Base-by-base conservation (phyloP, 2,797 vertebrate genomes). In the Periparus ater region DNA sequence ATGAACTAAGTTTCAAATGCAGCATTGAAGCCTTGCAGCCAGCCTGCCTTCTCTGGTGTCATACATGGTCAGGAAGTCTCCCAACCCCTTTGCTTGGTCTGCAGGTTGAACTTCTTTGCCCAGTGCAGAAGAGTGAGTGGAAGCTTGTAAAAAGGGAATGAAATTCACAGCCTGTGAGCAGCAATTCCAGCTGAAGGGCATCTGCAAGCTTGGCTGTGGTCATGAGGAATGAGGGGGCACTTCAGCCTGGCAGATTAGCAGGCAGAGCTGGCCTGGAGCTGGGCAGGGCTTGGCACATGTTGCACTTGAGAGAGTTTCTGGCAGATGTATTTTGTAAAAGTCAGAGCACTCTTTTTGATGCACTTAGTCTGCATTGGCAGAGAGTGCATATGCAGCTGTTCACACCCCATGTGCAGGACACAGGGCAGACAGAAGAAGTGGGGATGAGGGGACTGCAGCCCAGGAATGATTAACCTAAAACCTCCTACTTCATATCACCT, bases 241-340 rank as follows among this genome's bases (percentile, higher is more conserved):
- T 96, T 89, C 67, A 88, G 67, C 71, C 77, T 93, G 90, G 90
- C 80, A 87, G 90, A 94, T 90, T 48, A 79, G 80, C 60, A 63
- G 74, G 74, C 85, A 84, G 88, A 88, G 77, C 70, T 3, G 8
- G 85, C 55, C 78, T 65, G 89, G 50, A 63, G 82, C 76, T 92
- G 88, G 85, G 95, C 93, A 94, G 95, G 80, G 67, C 85, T 93
- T 95, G 95, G 93, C 94, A 88, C 83, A 11, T 50, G 53, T 82
- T 92, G 91, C 72, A 6, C 50, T 87, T 29, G 38, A 42, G 65
- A 63, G 45, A 60, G 67, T 61, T 95, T 61, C 67, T 94, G 90
- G 93, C 95, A 96, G 83, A 88, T 90, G 83, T 23, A 4, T 87
- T 93, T 83, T 91, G 77, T 89, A 85, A 57, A 91, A 96, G 91